Evolutionary conservation across 2,113 vertebrate genomes (phyloP), one percentile per base, ranked within the genome.

Genomic region (Arenaria interpres): DNA sequence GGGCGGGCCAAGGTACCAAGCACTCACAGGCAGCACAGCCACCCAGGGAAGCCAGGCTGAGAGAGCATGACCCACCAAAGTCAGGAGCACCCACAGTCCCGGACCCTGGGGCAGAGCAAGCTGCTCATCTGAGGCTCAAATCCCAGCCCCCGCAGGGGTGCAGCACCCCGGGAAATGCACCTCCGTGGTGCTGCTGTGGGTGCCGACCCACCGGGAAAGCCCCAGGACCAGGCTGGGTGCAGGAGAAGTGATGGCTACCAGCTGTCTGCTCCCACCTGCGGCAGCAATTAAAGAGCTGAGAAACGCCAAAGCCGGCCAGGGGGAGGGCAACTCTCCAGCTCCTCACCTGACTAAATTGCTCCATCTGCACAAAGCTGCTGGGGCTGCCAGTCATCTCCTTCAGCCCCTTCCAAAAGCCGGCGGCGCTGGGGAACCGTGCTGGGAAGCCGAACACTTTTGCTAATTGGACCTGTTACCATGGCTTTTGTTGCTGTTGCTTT

Each of bases 321-420:
- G 63, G 66, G n/a, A 10, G 3, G 48, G 35, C 78, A 93, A 51
- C 74, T 62, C 59, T 92, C 64, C 87, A 89, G 89, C 39, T 2
- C 87, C 46, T 67, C 54, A 67, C 59, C 32, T 57, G 84, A 72
- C 41, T 48, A n/a, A 72, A 77, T 41, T 37, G 86, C 67, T 72
- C 93, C 90, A 71, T 86, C 90, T 94, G 88, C 75, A 72, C 78
- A 59, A 35, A 94, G 71, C 88, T 93, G 74, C 72, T 92, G 83
- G 78, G 75, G 63, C 94, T 93, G 90, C 71, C 92, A 89, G 21
- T 82, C 85, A 63, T 81, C 57, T 77, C 11, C 3, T 25, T 43
- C 69, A 73, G 57, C 32, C 37, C 64, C 32, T 71, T 88, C 72
- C 83, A 75, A 90, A 87, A 96, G 46, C 77, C 64, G 67, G 76